Base-by-base conservation (phyloP, 2,113 vertebrate genomes). In the Fulmarus glacialis region DNA sequence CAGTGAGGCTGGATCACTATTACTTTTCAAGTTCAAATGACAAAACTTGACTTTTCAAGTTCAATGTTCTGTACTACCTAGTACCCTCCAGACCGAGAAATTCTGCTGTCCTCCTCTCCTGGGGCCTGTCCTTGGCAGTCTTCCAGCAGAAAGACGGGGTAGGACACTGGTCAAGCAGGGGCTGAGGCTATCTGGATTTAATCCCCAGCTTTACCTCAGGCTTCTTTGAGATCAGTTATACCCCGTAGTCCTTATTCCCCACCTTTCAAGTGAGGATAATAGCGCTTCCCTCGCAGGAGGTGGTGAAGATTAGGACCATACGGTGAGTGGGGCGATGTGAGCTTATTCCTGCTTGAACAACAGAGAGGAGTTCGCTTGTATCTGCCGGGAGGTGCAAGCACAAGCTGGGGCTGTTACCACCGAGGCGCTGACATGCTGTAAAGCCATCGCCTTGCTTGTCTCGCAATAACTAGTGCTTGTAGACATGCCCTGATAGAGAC, bases 401-500 rank as follows among this genome's bases (percentile, higher is more conserved):
- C 20, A 63, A 85, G 56, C 73, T 36, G 43, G 47, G 60, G 70
- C 73, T 96, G 73, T 36, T 45, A 18, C 67, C 50, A 50, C 13
- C 0, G 2, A 66, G 67, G 93, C 1, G 36, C 64, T 66, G 78
- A 94, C 60, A 30, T 3, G 48, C 52, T 84, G 73, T 53, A 66
- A 80, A 94, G 71, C 58, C 89, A 75, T 6, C 3, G 15, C 68
- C 70, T 73, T 14, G n/a, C 95, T 55, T 85, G 87, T 85, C 87
- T 90, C 3, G 1, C 73, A 74, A 3, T 47, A 67, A 59, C 68
- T 34, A 34, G 34, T 16, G 62, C 93, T 88, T 85, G 81, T 58
- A 83, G 91, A 79, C 62, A 53, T 82, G 66, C 47, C 66, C 93
- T 90, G 92, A 66, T 88, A 75, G 47, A 85, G 93, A 87, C 26